These are phyloP conservation scores for Zoanthus gigantus DNA, from an alignment of 92 coral and sea anemone genomes.

Conservation along the genomic window DNA sequence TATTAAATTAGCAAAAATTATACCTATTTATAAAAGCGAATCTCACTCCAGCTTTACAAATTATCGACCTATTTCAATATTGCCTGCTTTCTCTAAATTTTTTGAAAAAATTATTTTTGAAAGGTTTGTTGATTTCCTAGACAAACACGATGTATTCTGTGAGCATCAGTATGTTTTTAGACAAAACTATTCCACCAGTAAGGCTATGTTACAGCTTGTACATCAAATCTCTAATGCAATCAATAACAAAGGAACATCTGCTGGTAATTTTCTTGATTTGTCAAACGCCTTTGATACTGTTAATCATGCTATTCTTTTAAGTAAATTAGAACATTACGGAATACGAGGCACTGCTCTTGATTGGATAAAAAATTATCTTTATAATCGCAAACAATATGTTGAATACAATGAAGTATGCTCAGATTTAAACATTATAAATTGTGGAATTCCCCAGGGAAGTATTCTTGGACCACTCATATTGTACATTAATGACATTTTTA, in stretches of 20 bases:
- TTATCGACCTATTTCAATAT: neutral
- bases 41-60: constrained; percentile 13
- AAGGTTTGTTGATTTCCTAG: constrained; percentile 6
- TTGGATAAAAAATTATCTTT: too few species aligned
- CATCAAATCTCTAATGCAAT: constrained; percentile 1
- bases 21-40: constrained; percentile 13
- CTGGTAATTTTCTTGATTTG: constrained; percentile 18
- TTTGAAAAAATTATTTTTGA: constrained; percentile 9
- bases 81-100: neutral
- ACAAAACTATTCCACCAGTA: constrained; percentile 7
- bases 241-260: constrained; percentile 17
- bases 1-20: constrained; percentile 21
- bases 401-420: too few species aligned
- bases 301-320: too few species aligned
- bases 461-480: too few species aligned
- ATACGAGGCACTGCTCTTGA: too few species aligned
- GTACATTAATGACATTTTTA: too few species aligned
- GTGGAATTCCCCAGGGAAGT: too few species aligned
- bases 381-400: too few species aligned
- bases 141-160: constrained; percentile 4
- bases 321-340: too few species aligned
- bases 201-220: constrained; percentile 12
- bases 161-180: constrained; percentile 9
- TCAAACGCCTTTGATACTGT: neutral
- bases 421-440: too few species aligned